These are phyloP conservation scores for Calliphora vicina DNA, from an alignment of 1,140 invertebrate genomes.

Conservation along the genomic window DNA sequence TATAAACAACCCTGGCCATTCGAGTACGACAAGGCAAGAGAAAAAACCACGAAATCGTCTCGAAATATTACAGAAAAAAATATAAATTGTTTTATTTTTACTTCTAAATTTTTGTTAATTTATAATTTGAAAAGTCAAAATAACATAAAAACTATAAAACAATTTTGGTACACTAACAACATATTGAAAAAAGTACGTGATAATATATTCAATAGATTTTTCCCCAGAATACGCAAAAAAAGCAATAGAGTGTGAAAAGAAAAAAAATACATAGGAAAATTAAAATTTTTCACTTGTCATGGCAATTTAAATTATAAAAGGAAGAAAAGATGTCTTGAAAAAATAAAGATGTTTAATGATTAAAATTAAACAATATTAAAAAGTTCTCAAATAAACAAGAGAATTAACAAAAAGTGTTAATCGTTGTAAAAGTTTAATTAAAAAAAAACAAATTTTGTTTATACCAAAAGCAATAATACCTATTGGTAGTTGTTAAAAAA, in stretches of 20 bases:
- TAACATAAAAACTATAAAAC: neutral
- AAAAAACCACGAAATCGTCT: slow-evolving; percentile 14
- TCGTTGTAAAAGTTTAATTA: neutral
- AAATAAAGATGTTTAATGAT: neutral
- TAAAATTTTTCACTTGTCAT: slow-evolving; percentile 26
- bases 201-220: neutral
- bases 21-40: no score
- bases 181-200: slow-evolving; percentile 20
- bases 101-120: slow-evolving; percentile 32
- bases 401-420: neutral
- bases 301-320: slow-evolving; percentile 12
- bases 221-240: neutral
- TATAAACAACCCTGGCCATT: no score
- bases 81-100: slow-evolving; percentile 31
- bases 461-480: neutral
- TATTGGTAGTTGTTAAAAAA: slow-evolving; percentile 20
- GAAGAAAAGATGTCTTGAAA: neutral
- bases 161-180: neutral
- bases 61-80: slow-evolving; percentile 29
- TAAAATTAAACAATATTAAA: neutral
- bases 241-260: slow-evolving; percentile 14
- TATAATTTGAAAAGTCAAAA: slow-evolving; percentile 14
- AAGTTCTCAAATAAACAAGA: neutral
- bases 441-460: neutral
- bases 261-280: slow-evolving; percentile 18